Conservation (phyloP, 2,113 vertebrate species). For the Paramisgurnus dabryanus region DNA sequence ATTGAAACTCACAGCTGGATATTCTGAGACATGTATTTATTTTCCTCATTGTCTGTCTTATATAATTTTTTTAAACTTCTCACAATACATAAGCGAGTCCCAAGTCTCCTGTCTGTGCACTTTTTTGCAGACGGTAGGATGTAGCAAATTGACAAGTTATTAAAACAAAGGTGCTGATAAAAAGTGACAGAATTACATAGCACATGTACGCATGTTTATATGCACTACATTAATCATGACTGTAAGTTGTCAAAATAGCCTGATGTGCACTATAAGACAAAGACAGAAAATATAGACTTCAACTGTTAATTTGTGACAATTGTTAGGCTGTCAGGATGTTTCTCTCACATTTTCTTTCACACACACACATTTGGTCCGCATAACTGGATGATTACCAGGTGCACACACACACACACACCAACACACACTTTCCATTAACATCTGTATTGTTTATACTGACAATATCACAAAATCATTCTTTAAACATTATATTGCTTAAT, state of each 20-base stretch:
- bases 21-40: too few relatives aligned
- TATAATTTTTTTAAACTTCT: neutral
- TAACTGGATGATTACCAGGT: too few relatives aligned
- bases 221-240: neutral
- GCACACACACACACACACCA: too few relatives aligned
- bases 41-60: too few relatives aligned
- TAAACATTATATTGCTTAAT: too few relatives aligned
- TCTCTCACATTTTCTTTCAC: neutral
- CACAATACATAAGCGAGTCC: neutral
- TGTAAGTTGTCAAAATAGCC: neutral
- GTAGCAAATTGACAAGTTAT: neutral
- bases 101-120: neutral
- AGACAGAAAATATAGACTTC: neutral
- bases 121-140: neutral
- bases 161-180: neutral
- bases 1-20: neutral
- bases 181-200: neutral
- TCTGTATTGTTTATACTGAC: too few relatives aligned
- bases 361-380: neutral
- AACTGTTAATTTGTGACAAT: neutral
- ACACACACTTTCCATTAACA: too few relatives aligned
- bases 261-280: neutral
- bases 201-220: neutral
- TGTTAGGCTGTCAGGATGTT: too few relatives aligned
- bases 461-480: too few relatives aligned